phyloP scores from a whole-genome alignment of 2,888 invertebrate genomes.

The Deroplatys truncata region DNA sequence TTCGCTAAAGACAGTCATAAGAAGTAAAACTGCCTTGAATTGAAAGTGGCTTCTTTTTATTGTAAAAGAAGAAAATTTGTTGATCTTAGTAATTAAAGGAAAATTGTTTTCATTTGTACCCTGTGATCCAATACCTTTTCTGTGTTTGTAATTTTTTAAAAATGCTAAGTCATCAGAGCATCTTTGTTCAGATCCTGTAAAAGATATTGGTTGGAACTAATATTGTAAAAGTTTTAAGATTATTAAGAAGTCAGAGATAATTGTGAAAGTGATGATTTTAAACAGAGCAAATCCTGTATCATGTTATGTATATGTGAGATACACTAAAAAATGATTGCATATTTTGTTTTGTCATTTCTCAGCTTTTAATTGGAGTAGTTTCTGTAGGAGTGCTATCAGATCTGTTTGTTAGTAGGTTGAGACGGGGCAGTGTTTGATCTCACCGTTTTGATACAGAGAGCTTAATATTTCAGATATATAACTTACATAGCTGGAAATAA shows the following conservation, averaged over 20 bases:
- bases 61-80: neutral
- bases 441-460: neutral
- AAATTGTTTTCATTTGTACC: constrained; percentile 7
- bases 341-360: neutral
- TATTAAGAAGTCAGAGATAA: neutral
- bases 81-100: neutral
- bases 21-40: neutral
- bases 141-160: constrained; percentile 8
- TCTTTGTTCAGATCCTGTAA: neutral
- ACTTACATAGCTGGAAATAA: neutral
- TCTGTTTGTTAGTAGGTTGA: neutral
- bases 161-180: neutral
- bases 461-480: neutral
- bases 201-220: neutral
- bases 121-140: neutral
- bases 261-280: neutral
- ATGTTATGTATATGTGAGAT: neutral
- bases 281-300: neutral
- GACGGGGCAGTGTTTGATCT: neutral
- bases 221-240: neutral
- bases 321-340: neutral
- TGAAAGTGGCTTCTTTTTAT: constrained; percentile 2
- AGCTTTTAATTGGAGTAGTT: neutral
- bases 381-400: neutral
- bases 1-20: neutral